A percentile compares a stretch with the other conserved stretches of the same genome.
Evolutionary conservation across 2,797 vertebrate species (phyloP).

Genomic region (Pteropus rufus): DNA sequence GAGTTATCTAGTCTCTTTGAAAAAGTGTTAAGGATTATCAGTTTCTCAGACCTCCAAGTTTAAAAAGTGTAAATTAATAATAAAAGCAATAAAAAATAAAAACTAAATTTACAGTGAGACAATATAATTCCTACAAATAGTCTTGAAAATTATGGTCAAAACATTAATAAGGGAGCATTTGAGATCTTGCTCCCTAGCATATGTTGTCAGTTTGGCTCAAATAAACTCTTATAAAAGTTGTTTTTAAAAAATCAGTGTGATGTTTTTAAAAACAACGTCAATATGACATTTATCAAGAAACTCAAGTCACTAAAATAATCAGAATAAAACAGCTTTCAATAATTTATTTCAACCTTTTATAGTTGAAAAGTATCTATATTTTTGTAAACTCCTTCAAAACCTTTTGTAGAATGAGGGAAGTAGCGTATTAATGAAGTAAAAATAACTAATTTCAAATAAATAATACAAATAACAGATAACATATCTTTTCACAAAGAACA

Average conservation of each 20-base stretch:
- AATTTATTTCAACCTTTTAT: background rate
- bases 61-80: constrained; percentile 33
- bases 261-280: background rate
- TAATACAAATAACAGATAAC: background rate
- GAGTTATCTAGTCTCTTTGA: background rate
- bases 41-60: background rate
- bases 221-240: too few relatives aligned
- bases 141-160: background rate
- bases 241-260: too few relatives aligned
- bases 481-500: background rate
- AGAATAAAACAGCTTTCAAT: background rate
- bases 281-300: background rate
- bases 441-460: background rate
- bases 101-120: background rate
- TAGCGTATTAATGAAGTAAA: background rate
- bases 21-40: background rate
- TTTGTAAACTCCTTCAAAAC: background rate
- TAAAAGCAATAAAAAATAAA: background rate
- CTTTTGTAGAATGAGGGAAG: constrained; percentile 22
- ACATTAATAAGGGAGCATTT: background rate
- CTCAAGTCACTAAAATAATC: background rate
- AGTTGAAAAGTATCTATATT: background rate
- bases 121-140: background rate
- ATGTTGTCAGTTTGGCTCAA: too few relatives aligned
- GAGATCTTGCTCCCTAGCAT: too few relatives aligned